Conservation (phyloP, 2,888 invertebrate species). For the Eretmocerus hayati region DNA sequence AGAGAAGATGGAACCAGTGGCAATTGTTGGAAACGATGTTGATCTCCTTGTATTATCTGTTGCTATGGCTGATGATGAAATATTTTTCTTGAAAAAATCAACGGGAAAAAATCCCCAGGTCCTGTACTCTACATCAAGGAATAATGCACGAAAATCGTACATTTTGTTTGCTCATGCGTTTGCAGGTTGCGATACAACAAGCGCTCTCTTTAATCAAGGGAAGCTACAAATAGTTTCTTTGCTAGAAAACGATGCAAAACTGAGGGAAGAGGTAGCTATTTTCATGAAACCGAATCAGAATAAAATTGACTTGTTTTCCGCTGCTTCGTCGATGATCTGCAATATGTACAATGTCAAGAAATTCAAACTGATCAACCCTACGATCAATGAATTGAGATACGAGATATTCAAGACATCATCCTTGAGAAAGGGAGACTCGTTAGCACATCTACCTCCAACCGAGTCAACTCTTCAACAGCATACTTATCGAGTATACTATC, state of each 20-base stretch:
- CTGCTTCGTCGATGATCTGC: not conserved
- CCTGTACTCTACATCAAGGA: not conserved
- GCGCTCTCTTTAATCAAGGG: constrained; percentile 3
- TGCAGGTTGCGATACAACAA: constrained; percentile 5
- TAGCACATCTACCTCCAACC: constrained; percentile 6
- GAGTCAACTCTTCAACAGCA: not conserved
- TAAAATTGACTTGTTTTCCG: not conserved
- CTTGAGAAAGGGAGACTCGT: not conserved
- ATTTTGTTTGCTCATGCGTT: constrained; percentile 5
- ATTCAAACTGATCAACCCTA: no score
- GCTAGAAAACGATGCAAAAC: not conserved
- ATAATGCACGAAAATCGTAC: not conserved
- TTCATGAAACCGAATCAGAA: no score
- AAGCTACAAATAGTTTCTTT: constrained; percentile 9
- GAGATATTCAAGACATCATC: not conserved
- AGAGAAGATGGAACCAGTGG: not conserved
- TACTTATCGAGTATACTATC: constrained; percentile 3
- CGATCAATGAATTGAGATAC: constrained; percentile 3
- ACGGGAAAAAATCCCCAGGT: not conserved
- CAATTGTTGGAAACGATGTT: constrained; percentile 18
- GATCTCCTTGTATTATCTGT: constrained; percentile 16
- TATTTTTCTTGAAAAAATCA: not conserved
- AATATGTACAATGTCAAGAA: not conserved
- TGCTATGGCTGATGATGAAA: not conserved
- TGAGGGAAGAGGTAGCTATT: not conserved